Evolutionary conservation across 2,888 invertebrate species (phyloP).

Genomic region (Augiades crinisus): DNA sequence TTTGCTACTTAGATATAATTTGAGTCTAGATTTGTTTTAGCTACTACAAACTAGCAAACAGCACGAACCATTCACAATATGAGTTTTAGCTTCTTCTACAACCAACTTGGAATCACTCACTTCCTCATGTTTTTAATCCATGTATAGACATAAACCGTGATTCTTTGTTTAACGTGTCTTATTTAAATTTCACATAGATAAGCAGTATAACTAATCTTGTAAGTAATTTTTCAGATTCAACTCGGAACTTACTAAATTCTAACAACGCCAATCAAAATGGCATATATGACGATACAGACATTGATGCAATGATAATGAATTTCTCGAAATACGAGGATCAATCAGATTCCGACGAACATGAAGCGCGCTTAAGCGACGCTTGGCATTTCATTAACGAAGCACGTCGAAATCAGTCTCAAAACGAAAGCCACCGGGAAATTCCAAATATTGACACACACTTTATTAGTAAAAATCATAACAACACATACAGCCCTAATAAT

Average conservation of each 20-base stretch:
- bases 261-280: neutral
- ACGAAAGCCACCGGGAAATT: neutral
- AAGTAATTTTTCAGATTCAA: conserved; percentile 13
- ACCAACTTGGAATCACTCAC: too few species aligned
- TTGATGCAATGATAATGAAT: conserved; percentile 12
- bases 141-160: too few species aligned
- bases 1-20: too few species aligned
- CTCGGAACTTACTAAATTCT: conserved; percentile 2
- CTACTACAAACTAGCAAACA: too few species aligned
- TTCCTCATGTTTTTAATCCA: too few species aligned
- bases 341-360: conserved; percentile 14
- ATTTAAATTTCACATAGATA: too few species aligned
- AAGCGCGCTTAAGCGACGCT: conserved; percentile 8
- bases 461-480: neutral
- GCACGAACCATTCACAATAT: too few species aligned
- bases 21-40: too few species aligned
- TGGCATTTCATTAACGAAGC: conserved; percentile 13
- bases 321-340: neutral
- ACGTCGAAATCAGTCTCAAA: neutral
- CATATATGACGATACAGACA: neutral
- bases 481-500: neutral
- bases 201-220: neutral
- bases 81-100: too few species aligned
- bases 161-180: too few species aligned
- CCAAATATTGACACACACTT: neutral